phyloP scores from a whole-genome alignment of 2,888 invertebrate species.

The Neuroscelio doddi region DNA sequence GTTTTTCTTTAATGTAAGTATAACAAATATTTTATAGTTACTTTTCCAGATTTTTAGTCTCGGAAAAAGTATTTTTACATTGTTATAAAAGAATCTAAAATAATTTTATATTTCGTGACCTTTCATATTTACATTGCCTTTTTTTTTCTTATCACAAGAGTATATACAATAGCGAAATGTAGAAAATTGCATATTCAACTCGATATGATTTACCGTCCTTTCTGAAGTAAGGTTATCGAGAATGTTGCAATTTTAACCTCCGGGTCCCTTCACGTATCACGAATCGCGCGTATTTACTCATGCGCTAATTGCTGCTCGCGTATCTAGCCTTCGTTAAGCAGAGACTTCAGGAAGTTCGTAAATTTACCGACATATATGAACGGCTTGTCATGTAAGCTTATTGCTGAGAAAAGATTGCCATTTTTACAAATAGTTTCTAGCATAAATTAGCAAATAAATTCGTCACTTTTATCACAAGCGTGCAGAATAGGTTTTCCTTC shows the following conservation, averaged over 20 bases:
- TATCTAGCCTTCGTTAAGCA: slow-evolving; percentile 51
- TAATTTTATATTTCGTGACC: too few species aligned
- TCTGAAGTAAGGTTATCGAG: slow-evolving; percentile 60
- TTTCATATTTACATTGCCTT: neutral
- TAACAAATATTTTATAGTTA: neutral
- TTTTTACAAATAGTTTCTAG: neutral
- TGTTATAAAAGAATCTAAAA: neutral
- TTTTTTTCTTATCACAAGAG: neutral
- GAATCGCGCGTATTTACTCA: slow-evolving; percentile 68
- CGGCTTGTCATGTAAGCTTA: slow-evolving; percentile 18
- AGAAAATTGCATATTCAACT: slow-evolving; percentile 30
- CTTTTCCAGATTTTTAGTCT: neutral
- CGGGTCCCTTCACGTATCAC: slow-evolving; percentile 50
- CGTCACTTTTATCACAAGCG: too few species aligned
- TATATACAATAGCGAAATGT: slow-evolving; percentile 12
- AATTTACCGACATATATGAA: slow-evolving; percentile 32
- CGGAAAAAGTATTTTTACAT: neutral
- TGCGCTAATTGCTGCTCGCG: slow-evolving; percentile 64
- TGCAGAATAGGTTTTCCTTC: too few species aligned
- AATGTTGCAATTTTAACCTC: slow-evolving; percentile 55
- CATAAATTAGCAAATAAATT: neutral
- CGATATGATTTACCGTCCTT: slow-evolving; percentile 60
- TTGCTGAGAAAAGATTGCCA: neutral
- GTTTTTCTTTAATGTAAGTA: neutral
- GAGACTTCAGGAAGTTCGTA: slow-evolving; percentile 42